Evolutionary conservation across 2,113 vertebrate species (phyloP), one percentile per base, ranked within the genome.

Genomic region (Tragelaphus strepsiceros): DNA sequence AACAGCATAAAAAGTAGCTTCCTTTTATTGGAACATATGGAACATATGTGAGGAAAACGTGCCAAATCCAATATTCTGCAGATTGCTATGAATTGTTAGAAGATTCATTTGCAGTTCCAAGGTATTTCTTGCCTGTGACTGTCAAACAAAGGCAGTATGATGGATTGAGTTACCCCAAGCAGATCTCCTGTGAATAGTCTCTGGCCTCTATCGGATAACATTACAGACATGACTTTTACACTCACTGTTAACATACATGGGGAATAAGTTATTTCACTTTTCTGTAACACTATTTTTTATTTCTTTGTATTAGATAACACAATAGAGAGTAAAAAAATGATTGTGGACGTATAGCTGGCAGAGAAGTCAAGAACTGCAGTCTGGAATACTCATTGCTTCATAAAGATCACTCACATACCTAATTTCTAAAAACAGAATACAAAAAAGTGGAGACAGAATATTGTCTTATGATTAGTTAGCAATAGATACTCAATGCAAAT

Each of bases 141-240:
- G 88, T 98, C 96, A 95, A 86, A 83, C 61, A 83, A 46, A 89
- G 91, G 81, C 90, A 92, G 14, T 54, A 13, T 93, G 97, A 97
- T 97, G 82, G 92, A 97, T 97, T 54, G 90, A 94, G 61, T 94
- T 54, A 86, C 82, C 77, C 30, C 46, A 61, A 91, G 82, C 56
- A 77, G 51, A 77, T 82, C 67, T 96, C 64, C 59, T 0, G 6
- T 43, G 96, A 86, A 93, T 51, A 78, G 82, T 85, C 30, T 74
- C 61, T 87, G 90, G 64, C 82, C 15, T 81, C 67, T 95, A n/a
- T 84, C 7, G 0, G 89, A 80, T 86, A 90, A 14, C 49, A 58
- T 94, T 97, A 64, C 67, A 94, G 32, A 30, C n/a, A 17, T 95
- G 82, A 92, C 16, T 95, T 95, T 62, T 93, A 85, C 7, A 59